Evolutionary conservation across 2,888 invertebrate species (phyloP), one percentile per base, ranked within the genome.

Genomic region (Cheilosia soror): DNA sequence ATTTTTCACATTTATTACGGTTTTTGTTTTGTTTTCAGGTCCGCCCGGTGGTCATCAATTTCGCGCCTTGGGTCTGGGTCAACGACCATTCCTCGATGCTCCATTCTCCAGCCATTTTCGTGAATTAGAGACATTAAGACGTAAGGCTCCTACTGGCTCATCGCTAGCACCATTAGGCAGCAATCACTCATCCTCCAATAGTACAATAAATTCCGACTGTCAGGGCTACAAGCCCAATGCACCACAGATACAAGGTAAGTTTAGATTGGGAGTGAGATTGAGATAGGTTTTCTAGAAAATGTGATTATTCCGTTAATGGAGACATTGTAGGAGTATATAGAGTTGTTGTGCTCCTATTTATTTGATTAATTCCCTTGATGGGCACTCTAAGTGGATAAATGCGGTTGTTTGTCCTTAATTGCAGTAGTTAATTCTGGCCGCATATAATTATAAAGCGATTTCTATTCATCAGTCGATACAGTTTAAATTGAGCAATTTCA

Each of bases 21-120:
- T 76, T 76, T 75, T 65, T 57, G 33, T 55, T 68, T 62, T 66
- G 31, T 20, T 87, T 88, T 37, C 65, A 94, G 94, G 94, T 93
- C 94, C 94, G 82, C 93, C 94, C 89, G 90, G 93, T 91, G 93
- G 94, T 92, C 94, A 95, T 88, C 95, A 95, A 90, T 96, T 96
- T 90, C 94, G 97, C 87, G 95, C 96, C 62, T 93, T 96, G 88
- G 95, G 96, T 40, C 93, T 96, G 89, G 94, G 95, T 72, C 96
- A 96, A 90, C 94, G 97, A 88, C 95, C 96, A 68, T 94, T 95
- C 93, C 92, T 95, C 92, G 92, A 95, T 78, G 92, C 93, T 72
- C 93, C 95, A 63, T 95, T 95, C 91, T 93, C 94, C 72, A 94
- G 94, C 87, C 95, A 95, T 89, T 93, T 96, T 87, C 93, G 95